Base-by-base conservation (phyloP, 2,888 invertebrate genomes). In the Eupithecia subumbrata region DNA sequence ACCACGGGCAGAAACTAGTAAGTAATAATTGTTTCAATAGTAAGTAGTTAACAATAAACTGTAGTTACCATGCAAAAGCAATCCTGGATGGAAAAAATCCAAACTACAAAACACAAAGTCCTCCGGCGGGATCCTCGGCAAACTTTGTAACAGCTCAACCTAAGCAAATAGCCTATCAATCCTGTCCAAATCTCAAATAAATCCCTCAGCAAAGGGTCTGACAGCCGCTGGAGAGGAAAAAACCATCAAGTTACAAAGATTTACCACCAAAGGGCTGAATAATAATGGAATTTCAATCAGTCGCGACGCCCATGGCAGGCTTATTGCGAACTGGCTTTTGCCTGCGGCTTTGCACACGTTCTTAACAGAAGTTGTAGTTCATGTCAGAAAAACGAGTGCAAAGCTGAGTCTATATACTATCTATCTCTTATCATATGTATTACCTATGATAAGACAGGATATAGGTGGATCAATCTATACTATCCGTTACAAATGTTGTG, bases 261-360 rank as follows among this genome's bases (percentile, higher is more conserved):
- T 90, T 90, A 91, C 91, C 91, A 89, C 90, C 87, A 86, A 84
- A 86, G 88, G 91, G 89, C 84, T 83, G 88, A 88, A 89, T 93
- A 90, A 92, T 94, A 94, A 94, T 93, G 92, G 94, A 92, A 92
- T 94, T 93, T 93, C 94, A 94, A 94, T 94, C 93, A 92, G 92
- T 85, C 86, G 83, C 82, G 85, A 80, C 74, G 78, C 75, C 72
- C 70, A 76, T 72, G 78, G 79, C 48, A 71, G 79, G 81, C 79
- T 84, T 85, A 84, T 81, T 85, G 83, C 84, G 81, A 82, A 84
- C 82, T 83, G 83, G 82, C 80, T 60, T 60, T 4, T 60, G 25
- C 60, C 60, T 14, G 12, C 25, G 14, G 0, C 25, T 60, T 25
- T 56, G 74, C 66, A 74, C 69, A 71, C 72, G 56, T 56, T 74